Percentiles rank a stretch among this genome's conserved stretches.
These are phyloP conservation scores for Cydia splendana DNA, from an alignment of 1,140 invertebrate species.

Conservation along the genomic window DNA sequence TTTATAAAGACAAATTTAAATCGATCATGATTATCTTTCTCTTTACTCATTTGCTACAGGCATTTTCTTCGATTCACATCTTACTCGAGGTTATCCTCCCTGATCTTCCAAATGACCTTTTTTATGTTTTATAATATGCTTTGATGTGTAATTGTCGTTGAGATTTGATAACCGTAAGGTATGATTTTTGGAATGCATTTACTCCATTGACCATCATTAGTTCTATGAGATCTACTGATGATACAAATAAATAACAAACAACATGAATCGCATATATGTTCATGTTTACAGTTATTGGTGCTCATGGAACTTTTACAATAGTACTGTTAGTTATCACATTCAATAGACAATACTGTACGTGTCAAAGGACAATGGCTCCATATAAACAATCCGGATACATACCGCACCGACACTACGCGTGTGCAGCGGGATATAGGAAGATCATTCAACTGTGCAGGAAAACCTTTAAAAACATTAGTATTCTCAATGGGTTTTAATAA, in stretches of 20 bases:
- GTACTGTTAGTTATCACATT: slow-evolving; percentile 30
- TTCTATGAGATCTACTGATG: too few species aligned
- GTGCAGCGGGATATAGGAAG: slow-evolving; percentile 14
- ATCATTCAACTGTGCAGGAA: slow-evolving; percentile 28
- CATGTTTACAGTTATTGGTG: slow-evolving; percentile 25
- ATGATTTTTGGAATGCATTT: too few species aligned
- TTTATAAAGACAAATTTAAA: slow-evolving; percentile 22
- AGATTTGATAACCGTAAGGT: too few species aligned
- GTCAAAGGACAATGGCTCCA: slow-evolving; percentile 29
- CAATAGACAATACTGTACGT: slow-evolving; percentile 29
- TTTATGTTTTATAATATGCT: too few species aligned
- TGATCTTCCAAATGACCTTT: not conserved
- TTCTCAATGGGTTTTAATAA: slow-evolving; percentile 10
- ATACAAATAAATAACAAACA: too few species aligned
- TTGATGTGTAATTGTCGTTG: too few species aligned
- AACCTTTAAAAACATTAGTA: slow-evolving; percentile 21
- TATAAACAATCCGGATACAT: slow-evolving; percentile 29
- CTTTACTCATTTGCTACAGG: not conserved
- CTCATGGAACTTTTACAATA: slow-evolving; percentile 2
- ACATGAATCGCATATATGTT: not conserved
- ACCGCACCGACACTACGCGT: not conserved
- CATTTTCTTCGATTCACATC: not conserved
- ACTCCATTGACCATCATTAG: too few species aligned
- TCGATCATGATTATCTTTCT: slow-evolving; percentile 26
- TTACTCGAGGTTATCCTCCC: not conserved